A percentile compares a stretch with the other conserved stretches of the same genome.
phyloP scores from a whole-genome alignment of 2,113 vertebrate species.

The Bolborhynchus lineola region DNA sequence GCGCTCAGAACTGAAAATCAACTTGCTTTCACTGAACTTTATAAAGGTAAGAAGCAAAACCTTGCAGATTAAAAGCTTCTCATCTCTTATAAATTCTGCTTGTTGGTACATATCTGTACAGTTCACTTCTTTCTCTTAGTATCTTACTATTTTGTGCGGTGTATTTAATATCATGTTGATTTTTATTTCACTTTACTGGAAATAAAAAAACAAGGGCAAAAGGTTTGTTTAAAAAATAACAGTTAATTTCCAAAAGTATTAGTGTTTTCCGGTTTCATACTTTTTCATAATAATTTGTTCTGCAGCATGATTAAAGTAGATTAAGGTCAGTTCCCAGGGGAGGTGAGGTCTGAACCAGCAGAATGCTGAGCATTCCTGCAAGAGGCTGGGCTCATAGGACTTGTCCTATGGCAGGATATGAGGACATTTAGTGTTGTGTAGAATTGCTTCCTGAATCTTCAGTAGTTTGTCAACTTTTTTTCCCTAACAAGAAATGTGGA shows the following conservation, averaged over 20 bases:
- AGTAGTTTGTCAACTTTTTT: background rate
- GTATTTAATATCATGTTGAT: slow-evolving; percentile 25
- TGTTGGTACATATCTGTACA: background rate
- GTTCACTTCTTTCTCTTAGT: slow-evolving; percentile 6
- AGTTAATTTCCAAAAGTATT: background rate
- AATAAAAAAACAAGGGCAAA: slow-evolving; percentile 19
- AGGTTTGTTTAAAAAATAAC: slow-evolving; percentile 12
- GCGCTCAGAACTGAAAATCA: slow-evolving; percentile 38
- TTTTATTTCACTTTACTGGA: slow-evolving; percentile 51
- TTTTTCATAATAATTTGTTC: slow-evolving; percentile 23
- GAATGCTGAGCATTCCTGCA: slow-evolving; percentile 25
- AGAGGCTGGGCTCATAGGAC: background rate
- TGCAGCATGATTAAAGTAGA: slow-evolving; percentile 3
- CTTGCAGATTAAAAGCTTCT: slow-evolving; percentile 22
- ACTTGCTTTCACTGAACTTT: slow-evolving; percentile 46
- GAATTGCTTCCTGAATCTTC: background rate
- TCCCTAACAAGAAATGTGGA: background rate
- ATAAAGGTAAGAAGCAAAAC: slow-evolving; percentile 24
- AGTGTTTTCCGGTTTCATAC: background rate
- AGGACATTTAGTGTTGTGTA: background rate
- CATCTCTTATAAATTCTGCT: background rate
- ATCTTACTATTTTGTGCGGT: background rate
- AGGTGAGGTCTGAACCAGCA: background rate
- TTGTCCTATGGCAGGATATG: background rate
- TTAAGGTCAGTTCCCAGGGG: slow-evolving; percentile 9